Percentiles rank a stretch among this genome's conserved stretches.
phyloP scores from a whole-genome alignment of 2,888 invertebrate species.

The Drosophila longiperda region DNA sequence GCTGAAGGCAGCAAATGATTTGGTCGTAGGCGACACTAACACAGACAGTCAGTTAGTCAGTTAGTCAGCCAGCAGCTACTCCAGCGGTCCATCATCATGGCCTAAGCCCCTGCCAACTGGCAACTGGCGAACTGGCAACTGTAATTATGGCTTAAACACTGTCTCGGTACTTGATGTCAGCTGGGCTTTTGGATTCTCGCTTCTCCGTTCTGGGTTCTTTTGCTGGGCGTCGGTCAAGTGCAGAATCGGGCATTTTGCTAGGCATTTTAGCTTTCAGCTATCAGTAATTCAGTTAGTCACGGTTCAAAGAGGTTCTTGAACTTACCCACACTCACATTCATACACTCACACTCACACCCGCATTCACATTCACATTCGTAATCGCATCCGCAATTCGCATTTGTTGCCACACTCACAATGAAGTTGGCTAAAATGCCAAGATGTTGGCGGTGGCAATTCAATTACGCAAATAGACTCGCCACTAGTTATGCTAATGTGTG shows the following conservation, averaged over 20 bases:
- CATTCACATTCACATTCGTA: conserved; percentile 22
- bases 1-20: conserved; percentile 41
- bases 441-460: conserved; percentile 74
- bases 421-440: conserved; percentile 39
- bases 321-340: conserved; percentile 22
- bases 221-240: conserved; percentile 69
- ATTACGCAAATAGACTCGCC: conserved; percentile 66
- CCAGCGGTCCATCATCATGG: conserved; percentile 9
- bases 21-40: conserved; percentile 73
- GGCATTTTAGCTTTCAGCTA: conserved; percentile 70
- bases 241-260: conserved; percentile 67
- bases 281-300: conserved; percentile 79
- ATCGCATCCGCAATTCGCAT: conserved; percentile 21
- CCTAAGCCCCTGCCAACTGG: conserved; percentile 15
- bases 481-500: not conserved
- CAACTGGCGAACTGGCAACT: conserved; percentile 26
- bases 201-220: conserved; percentile 21
- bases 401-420: conserved; percentile 30
- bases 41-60: conserved; percentile 30
- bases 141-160: conserved; percentile 63
- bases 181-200: conserved; percentile 21
- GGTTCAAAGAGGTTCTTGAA: conserved; percentile 74
- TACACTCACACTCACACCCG: conserved; percentile 20
- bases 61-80: conserved; percentile 1
- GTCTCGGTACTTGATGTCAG: conserved; percentile 54